These are phyloP conservation scores for Ectobius pallidus DNA, from an alignment of 2,888 invertebrate genomes.

Conservation along the genomic window DNA sequence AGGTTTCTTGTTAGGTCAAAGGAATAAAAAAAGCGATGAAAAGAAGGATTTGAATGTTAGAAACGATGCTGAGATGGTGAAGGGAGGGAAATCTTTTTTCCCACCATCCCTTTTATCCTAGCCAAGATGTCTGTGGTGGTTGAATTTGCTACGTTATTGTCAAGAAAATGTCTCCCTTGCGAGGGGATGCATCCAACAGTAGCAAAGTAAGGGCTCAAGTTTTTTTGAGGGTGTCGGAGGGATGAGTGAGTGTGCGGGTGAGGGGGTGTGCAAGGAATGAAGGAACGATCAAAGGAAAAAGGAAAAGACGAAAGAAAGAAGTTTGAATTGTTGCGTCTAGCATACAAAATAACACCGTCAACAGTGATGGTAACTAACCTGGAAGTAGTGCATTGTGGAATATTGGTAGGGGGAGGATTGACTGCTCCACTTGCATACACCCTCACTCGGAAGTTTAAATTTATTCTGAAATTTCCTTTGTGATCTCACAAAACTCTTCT, in stretches of 20 bases:
- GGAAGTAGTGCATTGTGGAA: not conserved
- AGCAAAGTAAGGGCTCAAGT: constrained; percentile 20
- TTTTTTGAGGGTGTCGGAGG: constrained; percentile 14
- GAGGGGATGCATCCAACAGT: constrained; percentile 26
- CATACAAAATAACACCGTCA: constrained; percentile 9
- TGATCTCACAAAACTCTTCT: too few species aligned
- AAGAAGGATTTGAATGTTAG: constrained; percentile 38
- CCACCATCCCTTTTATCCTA: not conserved
- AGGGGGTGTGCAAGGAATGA: constrained; percentile 21
- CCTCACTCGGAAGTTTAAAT: not conserved
- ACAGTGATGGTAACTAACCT: constrained; percentile 8
- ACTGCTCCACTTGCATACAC: not conserved
- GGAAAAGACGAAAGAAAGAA: not conserved
- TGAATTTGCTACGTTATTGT: constrained; percentile 38
- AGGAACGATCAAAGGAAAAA: constrained; percentile 26
- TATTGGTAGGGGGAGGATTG: not conserved
- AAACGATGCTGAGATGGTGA: constrained; percentile 10
- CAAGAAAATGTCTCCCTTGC: constrained; percentile 36
- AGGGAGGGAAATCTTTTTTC: constrained; percentile 20
- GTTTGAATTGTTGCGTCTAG: constrained; percentile 21
- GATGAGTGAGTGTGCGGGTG: constrained; percentile 22
- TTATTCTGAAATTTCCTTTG: not conserved
- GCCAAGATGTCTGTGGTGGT: constrained; percentile 27
- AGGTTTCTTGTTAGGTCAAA: constrained; percentile 37
- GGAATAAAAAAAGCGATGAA: constrained; percentile 31